Base-by-base conservation (phyloP, 1,140 invertebrate genomes). In the Drosophila takahashii region DNA sequence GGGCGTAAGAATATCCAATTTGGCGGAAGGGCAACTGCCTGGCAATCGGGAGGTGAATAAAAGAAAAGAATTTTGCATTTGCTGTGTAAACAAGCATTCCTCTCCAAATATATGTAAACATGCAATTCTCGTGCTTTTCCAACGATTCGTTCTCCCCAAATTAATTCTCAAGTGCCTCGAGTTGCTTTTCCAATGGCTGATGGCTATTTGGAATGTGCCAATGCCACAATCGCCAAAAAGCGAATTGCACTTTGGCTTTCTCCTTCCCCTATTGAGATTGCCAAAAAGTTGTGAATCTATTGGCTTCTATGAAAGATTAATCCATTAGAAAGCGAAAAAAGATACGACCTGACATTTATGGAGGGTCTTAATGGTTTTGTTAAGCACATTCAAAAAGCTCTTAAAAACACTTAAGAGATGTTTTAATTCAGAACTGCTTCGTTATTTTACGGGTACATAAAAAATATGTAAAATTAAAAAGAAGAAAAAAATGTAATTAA, bases 151-250 rank as follows among this genome's bases (percentile, higher is more conserved):
- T 16, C n/a, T 6, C 29, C 9, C 27, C 5, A 9, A 67, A 44
- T 41, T 64, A 36, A 32, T 54, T 62, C 34, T 73, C 58, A 56
- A 74, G 50, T 74, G 70, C 51, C 32, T 51, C 51, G 42, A 72
- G 42, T 29, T 54, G 50, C 44, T 51, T 73, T 71, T 74, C 58
- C 48, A 27, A 69, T 71, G 67, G 62, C 51, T 53, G 56, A n/a
- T 53, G 71, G 70, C 69, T 62, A 50, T 74, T 74, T 74, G 70
- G 58, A 73, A 56, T 62, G 37, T 15, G 67, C 67, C 42, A 71
- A 69, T 45, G 62, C 32, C 39, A 54, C 22, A 54, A 34, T 27
- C 34, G 57, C 44, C 56, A 62, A 66, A 64, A 32, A 45, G 34
- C 27, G n/a, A 62, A 67, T 18, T 67, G 65, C 65, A 69, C 57